Evolutionary conservation across 2,888 invertebrate species (phyloP).

Genomic region (Vannuccia rotundouncinata): DNA sequence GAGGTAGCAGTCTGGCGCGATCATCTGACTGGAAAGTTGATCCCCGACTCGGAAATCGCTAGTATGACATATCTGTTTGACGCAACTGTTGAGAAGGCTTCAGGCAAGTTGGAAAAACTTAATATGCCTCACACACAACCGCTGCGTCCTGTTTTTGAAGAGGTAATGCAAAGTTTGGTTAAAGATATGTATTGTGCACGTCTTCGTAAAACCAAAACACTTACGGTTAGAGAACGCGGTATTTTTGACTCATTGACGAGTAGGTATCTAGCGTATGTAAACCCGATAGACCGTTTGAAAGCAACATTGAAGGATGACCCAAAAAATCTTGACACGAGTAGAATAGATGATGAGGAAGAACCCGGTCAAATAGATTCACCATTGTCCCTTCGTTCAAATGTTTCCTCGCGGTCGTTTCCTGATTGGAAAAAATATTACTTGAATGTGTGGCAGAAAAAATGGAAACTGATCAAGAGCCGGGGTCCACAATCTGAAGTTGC

Average conservation of each 20-base stretch:
- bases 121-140: background rate
- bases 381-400: background rate
- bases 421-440: background rate
- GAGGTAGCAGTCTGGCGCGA: slow-evolving; percentile 40
- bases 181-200: background rate
- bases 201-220: background rate
- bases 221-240: background rate
- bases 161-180: background rate
- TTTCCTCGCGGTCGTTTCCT: background rate
- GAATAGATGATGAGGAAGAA: background rate
- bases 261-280: slow-evolving; percentile 37
- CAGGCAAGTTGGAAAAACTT: background rate
- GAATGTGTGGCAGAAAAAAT: background rate
- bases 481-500: slow-evolving; percentile 58
- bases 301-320: slow-evolving; percentile 4
- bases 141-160: background rate
- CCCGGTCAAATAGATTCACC: background rate
- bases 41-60: slow-evolving; percentile 28
- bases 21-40: slow-evolving; percentile 35
- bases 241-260: slow-evolving; percentile 36
- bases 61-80: slow-evolving; percentile 36
- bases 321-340: background rate
- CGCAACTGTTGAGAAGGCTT: background rate
- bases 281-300: slow-evolving; percentile 32
- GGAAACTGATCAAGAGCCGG: background rate